Percentiles rank a stretch among this genome's conserved stretches.
Evolutionary conservation across 2,113 vertebrate genomes (phyloP).

Genomic region (Poecilia latipinna): DNA sequence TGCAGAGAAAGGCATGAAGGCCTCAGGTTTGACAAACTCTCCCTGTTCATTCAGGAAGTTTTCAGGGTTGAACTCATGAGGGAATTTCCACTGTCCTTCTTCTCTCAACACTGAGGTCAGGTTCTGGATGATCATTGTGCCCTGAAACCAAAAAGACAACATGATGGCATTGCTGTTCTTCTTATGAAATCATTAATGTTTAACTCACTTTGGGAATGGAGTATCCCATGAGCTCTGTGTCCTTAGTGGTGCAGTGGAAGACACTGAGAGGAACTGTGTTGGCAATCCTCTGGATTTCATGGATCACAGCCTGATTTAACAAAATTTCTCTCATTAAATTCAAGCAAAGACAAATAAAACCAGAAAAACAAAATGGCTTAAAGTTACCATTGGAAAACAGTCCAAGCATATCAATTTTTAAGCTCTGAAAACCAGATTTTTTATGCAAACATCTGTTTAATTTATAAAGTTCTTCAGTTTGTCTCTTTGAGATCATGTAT

Average conservation of each 20-base stretch:
- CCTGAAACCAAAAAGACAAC: slow-evolving; percentile 51
- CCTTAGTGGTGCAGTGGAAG: slow-evolving; percentile 56
- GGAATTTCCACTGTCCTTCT: slow-evolving; percentile 75
- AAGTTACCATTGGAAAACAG: no score
- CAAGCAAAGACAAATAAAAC: background rate
- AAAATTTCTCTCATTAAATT: background rate
- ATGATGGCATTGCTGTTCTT: background rate
- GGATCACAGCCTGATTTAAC: slow-evolving; percentile 68
- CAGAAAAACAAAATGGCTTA: no score
- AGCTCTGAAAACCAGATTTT: no score
- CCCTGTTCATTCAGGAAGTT: slow-evolving; percentile 73
- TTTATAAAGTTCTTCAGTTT: no score
- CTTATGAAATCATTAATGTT: background rate
- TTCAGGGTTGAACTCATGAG: slow-evolving; percentile 73
- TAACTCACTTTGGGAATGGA: slow-evolving; percentile 70
- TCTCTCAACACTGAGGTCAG: slow-evolving; percentile 59
- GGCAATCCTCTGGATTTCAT: slow-evolving; percentile 73
- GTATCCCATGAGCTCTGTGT: slow-evolving; percentile 73
- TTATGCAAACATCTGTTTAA: no score
- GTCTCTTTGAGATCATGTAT: no score
- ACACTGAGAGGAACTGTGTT: slow-evolving; percentile 69
- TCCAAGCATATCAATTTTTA: no score
- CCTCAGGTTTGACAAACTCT: slow-evolving; percentile 72
- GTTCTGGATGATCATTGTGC: slow-evolving; percentile 67
- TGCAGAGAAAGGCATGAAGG: slow-evolving; percentile 71